Percentiles rank a stretch among this genome's conserved stretches.
These are phyloP conservation scores for Tupaia tana DNA, from an alignment of 2,113 vertebrate species.

Conservation along the genomic window DNA sequence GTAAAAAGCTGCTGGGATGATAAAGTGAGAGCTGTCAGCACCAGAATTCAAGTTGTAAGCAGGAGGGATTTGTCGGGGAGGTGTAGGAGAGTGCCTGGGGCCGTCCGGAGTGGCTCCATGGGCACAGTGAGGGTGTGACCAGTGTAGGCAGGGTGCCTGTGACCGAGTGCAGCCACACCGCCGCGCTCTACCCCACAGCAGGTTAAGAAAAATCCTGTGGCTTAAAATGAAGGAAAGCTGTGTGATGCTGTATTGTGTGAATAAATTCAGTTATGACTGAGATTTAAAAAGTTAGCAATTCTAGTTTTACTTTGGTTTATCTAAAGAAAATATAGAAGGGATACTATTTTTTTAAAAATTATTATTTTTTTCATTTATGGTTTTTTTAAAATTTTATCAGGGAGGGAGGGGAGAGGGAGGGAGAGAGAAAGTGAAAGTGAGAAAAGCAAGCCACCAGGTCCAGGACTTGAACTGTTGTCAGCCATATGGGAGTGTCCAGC, in stretches of 20 bases:
- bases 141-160: neutral
- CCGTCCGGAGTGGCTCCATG: neutral
- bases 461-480: too few species aligned
- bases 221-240: neutral
- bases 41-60: neutral
- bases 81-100: neutral
- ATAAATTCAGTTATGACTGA: neutral
- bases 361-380: too few species aligned
- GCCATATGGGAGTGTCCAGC: too few species aligned
- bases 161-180: neutral
- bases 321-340: neutral
- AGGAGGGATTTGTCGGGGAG: neutral
- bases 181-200: neutral
- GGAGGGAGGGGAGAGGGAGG: too few species aligned
- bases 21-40: neutral
- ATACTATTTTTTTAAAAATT: neutral
- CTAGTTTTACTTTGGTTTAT: neutral
- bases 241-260: neutral
- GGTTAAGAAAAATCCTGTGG: neutral
- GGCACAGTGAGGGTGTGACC: neutral
- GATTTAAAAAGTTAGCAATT: neutral
- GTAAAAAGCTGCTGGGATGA: neutral
- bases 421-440: too few species aligned
- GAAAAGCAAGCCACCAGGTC: too few species aligned
- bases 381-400: too few species aligned